Evolutionary conservation across 2,113 vertebrate species (phyloP), one percentile per base, ranked within the genome.

Genomic region (Sinosuthora webbiana): DNA sequence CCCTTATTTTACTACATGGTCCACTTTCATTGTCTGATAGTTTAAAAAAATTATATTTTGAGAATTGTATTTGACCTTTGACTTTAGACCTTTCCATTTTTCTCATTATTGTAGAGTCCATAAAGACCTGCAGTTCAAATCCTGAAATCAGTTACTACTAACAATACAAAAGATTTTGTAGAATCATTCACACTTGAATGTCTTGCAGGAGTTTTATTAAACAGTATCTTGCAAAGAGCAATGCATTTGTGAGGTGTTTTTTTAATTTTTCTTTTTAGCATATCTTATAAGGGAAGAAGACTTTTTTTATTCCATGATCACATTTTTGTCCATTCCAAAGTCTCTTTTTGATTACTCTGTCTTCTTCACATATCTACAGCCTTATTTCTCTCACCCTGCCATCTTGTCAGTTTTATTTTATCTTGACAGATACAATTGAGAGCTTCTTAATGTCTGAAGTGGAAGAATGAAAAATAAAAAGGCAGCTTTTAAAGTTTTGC

Each of bases 371-470:
- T 68, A 55, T 9, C 4, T 62, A 45, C 20, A 79, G 23, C 31
- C 10, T 60, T 80, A 77, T 67, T 94, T 93, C 33, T 85, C 15
- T 67, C 22, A 67, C 3, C 9, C 30, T 67, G 20, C 6, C 64
- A 42, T 80, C 63, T 86, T 83, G 68, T 64, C 79, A 94, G 47
- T 77, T 93, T 92, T 69, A 77, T 89, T 93, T 91, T 83, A 39
- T 67, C 71, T 90, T 90, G 59, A 93, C 52, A 94, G 89, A 77
- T n/a, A 60, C 52, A 85, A 7, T 39, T 70, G 50, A 81, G 59
- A 95, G 33, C 50, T 94, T 55, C 39, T 80, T 83, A 83, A 68
- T 81, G 14, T 77, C 68, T 89, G 52, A 92, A 95, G 60, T 52
- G 23, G 20, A 93, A 86, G 55, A 85, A 83, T 17, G 59, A 62